Evolutionary conservation across 2,113 vertebrate species (phyloP).

Genomic region (Odocoileus hemionus): DNA sequence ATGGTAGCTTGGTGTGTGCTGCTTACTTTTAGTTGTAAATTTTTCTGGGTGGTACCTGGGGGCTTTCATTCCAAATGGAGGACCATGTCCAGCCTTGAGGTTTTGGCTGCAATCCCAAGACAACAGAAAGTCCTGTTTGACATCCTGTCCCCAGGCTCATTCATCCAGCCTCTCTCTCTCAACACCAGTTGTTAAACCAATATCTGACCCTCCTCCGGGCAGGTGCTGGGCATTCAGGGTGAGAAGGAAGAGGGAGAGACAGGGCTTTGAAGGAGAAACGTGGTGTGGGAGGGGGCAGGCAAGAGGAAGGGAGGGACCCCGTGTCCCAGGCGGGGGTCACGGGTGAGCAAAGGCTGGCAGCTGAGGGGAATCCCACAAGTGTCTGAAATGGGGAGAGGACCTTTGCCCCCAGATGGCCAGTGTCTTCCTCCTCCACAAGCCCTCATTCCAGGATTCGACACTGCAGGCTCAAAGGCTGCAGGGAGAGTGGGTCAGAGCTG

Average conservation of each 20-base stretch:
- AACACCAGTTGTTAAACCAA: accelerated
- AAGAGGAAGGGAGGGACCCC: background rate
- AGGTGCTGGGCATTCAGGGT: no score
- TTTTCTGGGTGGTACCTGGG: background rate
- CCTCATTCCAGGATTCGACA: accelerated
- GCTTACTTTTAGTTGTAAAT: background rate
- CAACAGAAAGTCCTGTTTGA: no score
- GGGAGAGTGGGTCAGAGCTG: background rate
- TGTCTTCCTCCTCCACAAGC: no score
- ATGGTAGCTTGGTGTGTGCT: background rate
- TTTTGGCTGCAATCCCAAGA: no score
- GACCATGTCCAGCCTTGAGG: no score
- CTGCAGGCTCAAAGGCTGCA: background rate
- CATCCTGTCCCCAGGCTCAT: background rate
- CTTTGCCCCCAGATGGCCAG: background rate
- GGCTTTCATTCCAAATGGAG: background rate
- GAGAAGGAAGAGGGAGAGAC: background rate
- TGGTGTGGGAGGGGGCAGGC: background rate
- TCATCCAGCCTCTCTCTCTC: background rate
- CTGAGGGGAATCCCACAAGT: background rate
- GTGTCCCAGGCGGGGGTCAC: background rate
- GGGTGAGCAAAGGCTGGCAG: background rate
- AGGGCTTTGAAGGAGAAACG: background rate
- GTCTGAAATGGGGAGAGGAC: background rate
- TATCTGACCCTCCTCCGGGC: background rate